Conservation (phyloP, 2,797 vertebrate genomes). For the Typhlichthys eigenmanni region DNA sequence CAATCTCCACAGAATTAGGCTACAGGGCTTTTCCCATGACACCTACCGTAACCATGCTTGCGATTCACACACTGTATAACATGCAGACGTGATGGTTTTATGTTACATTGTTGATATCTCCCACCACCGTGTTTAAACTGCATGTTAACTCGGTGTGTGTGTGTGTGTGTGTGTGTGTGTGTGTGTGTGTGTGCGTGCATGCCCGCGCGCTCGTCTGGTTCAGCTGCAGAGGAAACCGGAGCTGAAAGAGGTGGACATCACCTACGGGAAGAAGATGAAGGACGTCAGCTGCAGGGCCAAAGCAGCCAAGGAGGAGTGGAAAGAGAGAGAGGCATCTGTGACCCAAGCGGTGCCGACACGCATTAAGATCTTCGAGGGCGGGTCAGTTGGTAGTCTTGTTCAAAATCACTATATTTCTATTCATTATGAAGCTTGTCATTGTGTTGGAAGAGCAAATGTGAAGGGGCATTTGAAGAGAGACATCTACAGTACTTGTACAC, state of each 20-base stretch:
- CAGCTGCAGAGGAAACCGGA: conserved; percentile 91
- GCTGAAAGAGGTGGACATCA: conserved; percentile 86
- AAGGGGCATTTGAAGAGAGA: too few relatives aligned
- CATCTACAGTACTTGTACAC: too few relatives aligned
- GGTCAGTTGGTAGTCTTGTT: conserved; percentile 79
- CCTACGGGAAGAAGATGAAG: conserved; percentile 88
- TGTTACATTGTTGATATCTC: conserved; percentile 55
- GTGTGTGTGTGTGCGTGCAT: too few relatives aligned
- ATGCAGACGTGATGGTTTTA: conserved; percentile 36
- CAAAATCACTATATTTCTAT: conserved; percentile 4
- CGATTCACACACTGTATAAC: conserved; percentile 28
- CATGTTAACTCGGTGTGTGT: conserved; percentile 66
- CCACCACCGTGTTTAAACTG: conserved; percentile 40
- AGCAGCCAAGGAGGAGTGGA: conserved; percentile 91
- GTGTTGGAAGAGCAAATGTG: too few relatives aligned
- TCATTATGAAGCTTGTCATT: not conserved
- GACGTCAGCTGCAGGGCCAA: conserved; percentile 89
- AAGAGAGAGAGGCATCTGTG: conserved; percentile 88
- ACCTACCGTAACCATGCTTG: conserved; percentile 45
- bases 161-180: too few relatives aligned
- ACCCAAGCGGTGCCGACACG: conserved; percentile 89
- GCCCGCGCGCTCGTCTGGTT: conserved; percentile 47
- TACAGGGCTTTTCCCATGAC: conserved; percentile 4
- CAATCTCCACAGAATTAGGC: not conserved
- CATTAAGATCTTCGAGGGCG: conserved; percentile 99